phyloP scores from a whole-genome alignment of 2,888 invertebrate genomes.

The Thelaira solivaga region DNA sequence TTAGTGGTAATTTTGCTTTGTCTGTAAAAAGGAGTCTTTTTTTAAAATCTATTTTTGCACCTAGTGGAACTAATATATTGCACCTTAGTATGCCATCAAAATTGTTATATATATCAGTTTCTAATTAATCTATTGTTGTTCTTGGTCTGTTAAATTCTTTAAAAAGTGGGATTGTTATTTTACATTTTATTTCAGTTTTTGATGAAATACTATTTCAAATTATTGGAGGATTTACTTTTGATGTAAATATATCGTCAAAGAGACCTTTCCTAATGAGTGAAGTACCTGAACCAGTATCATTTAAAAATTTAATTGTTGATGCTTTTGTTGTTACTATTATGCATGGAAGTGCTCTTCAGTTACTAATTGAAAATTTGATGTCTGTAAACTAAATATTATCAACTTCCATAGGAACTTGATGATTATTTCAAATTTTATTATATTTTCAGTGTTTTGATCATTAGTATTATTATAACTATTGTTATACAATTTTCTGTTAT shows the following conservation, averaged over 20 bases:
- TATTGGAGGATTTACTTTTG: slow-evolving; percentile 12
- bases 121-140: slow-evolving; percentile 12
- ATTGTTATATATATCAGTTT: slow-evolving; percentile 20
- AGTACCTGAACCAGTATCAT: slow-evolving; percentile 7
- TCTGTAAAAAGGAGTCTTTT: slow-evolving; percentile 23
- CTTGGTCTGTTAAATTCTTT: slow-evolving; percentile 2
- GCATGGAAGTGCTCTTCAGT: no score
- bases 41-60: slow-evolving; percentile 42
- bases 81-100: slow-evolving; percentile 49
- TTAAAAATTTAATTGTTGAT: no score
- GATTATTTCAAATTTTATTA: no score
- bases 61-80: slow-evolving; percentile 33
- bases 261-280: slow-evolving; percentile 22
- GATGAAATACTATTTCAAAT: slow-evolving; percentile 28
- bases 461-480: no score
- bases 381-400: background rate
- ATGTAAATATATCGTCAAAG: slow-evolving; percentile 6
- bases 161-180: slow-evolving; percentile 18
- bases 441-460: no score
- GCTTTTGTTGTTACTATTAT: no score
- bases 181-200: background rate
- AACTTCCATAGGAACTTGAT: no score
- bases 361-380: no score
- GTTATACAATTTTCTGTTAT: no score
- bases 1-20: slow-evolving; percentile 10